Conservation (phyloP, 2,113 vertebrate genomes). For the Campylomormyrus tamandua region DNA sequence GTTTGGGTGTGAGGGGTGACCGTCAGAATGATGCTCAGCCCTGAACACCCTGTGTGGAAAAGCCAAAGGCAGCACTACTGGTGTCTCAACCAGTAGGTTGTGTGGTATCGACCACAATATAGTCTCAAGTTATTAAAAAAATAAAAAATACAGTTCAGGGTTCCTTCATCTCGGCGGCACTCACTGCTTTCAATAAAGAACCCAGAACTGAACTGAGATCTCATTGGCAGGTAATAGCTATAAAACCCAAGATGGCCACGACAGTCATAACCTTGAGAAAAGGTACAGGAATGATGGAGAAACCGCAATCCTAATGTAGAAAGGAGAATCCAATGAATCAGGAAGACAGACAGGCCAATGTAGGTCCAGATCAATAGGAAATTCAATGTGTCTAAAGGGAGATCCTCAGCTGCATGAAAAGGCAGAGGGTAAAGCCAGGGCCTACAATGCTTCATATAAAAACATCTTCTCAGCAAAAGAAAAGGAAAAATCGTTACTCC, state of each 20-base stretch:
- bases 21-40: neutral
- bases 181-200: neutral
- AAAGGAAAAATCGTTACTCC: neutral
- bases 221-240: neutral
- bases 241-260: neutral
- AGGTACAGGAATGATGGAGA: neutral
- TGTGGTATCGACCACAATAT: neutral
- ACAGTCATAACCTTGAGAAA: neutral
- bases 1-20: neutral
- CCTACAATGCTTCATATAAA: neutral
- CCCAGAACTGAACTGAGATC: neutral
- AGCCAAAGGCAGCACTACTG: neutral
- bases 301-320: neutral
- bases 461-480: neutral
- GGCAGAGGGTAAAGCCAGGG: neutral
- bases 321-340: neutral
- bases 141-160: neutral
- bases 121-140: neutral
- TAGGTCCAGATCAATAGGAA: neutral
- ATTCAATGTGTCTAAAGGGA: neutral
- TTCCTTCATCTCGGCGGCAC: neutral
- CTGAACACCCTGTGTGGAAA: neutral
- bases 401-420: neutral
- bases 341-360: neutral
- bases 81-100: neutral